Evolutionary conservation across 2,113 vertebrate genomes (phyloP), one percentile per base, ranked within the genome.

Genomic region (Leptosomus discolor): DNA sequence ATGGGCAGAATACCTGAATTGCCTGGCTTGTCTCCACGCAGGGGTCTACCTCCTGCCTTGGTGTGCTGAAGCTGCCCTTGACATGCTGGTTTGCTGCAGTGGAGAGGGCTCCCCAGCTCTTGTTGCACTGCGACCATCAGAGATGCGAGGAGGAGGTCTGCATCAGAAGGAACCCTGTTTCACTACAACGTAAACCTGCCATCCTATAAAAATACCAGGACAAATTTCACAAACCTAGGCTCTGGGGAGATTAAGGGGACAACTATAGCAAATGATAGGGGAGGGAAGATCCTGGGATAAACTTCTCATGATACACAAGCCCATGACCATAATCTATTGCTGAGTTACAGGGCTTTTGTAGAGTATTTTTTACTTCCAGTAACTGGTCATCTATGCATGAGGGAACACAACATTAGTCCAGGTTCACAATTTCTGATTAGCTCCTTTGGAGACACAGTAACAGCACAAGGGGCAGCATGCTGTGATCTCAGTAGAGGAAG

Each of bases 221-320:
- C 8, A 50, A 16, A 57, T 86, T 85, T 94, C 41, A 84, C 17
- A 77, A 24, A 70, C 27, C 20, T 5, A 6, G 36, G 13, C 18
- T 80, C 45, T 8, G 5, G n/a, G 32, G 16, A 58, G 71, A n/a
- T 37, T n/a, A 32, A 65, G 26, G 41, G 13, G 3, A 48, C 19
- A 64, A 7, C 21, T 24, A 9, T 29, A 70, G 20, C 32, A 65
- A 64, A 81, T 30, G 21, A 12, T 12, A 20, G 2, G 3, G 41
- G 14, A 48, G 19, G 6, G 10, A 78, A 64, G 39, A 75, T 79
- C 36, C 39, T 39, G 48, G 9, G 26, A 48, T 34, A 86, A 76
- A 50, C 1, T 1, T 56, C 37, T 39, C 24, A 20, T 0, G 0
- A n/a, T 30, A 39, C 12, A 13, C 5, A 60, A 64, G 8, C 14